Evolutionary conservation across 2,888 invertebrate genomes (phyloP).

Genomic region (Noctua janthe): DNA sequence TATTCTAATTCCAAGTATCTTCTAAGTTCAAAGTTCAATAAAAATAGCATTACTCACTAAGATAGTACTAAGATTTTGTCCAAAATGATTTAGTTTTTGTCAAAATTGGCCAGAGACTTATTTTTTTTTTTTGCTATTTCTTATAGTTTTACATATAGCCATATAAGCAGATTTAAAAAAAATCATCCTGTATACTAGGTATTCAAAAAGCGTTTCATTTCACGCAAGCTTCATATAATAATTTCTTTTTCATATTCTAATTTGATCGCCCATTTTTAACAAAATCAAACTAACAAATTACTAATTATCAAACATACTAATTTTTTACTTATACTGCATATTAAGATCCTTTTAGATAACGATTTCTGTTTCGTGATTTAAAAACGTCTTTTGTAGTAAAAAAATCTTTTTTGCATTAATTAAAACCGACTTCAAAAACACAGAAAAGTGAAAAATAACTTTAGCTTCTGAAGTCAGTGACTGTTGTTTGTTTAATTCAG

Average conservation of each 20-base stretch:
- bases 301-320: conserved; percentile 5
- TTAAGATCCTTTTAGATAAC: not conserved
- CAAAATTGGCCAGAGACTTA: not conserved
- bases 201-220: conserved; percentile 1
- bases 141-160: not conserved
- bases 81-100: not conserved
- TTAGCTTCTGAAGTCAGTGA: too few relatives aligned
- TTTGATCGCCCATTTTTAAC: conserved; percentile 2
- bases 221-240: not conserved
- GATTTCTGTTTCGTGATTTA: not conserved
- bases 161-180: not conserved
- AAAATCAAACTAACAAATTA: conserved; percentile 20
- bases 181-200: not conserved
- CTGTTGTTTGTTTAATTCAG: too few relatives aligned
- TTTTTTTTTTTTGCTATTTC: not conserved
- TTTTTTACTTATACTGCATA: not conserved
- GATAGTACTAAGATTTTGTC: not conserved
- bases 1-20: conserved; percentile 6
- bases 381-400: too few relatives aligned
- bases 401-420: too few relatives aligned
- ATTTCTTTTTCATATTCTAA: too few relatives aligned
- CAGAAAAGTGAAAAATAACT: too few relatives aligned
- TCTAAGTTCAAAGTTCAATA: not conserved
- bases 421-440: too few relatives aligned
- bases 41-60: not conserved